phyloP scores from a whole-genome alignment of 2,888 invertebrate species.

The Drosophila fulvimacula region DNA sequence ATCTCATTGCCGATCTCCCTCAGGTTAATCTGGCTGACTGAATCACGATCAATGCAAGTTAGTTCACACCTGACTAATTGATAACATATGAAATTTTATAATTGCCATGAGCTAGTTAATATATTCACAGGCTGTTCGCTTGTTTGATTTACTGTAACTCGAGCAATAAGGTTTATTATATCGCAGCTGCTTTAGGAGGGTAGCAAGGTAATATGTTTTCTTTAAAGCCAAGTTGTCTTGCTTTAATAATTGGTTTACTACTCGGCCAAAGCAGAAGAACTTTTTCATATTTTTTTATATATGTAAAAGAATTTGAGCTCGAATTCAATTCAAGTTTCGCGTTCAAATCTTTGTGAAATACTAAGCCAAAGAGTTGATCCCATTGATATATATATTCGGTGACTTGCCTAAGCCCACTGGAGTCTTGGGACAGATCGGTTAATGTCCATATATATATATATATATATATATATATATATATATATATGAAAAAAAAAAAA shows the following conservation, averaged over 20 bases:
- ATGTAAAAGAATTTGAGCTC: neutral
- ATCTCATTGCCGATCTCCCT: neutral
- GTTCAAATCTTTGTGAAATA: neutral
- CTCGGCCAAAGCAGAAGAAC: neutral
- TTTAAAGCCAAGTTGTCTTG: neutral
- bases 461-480: neutral
- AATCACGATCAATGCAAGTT: neutral
- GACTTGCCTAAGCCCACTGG: too few species aligned
- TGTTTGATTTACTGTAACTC: constrained; percentile 1
- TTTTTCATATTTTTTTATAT: neutral
- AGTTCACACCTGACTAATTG: neutral
- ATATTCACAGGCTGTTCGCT: neutral
- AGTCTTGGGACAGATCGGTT: too few species aligned
- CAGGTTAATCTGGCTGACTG: constrained; percentile 58
- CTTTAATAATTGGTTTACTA: neutral
- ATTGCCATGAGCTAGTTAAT: neutral
- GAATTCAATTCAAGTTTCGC: neutral
- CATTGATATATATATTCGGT: too few species aligned
- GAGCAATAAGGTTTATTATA: neutral
- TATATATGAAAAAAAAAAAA: too few species aligned
- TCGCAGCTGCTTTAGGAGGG: neutral
- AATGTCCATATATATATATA: too few species aligned
- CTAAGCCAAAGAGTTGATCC: too few species aligned
- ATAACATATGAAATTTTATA: neutral
- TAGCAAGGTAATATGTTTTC: neutral